Conservation (phyloP, 2,113 vertebrate species). For the human (Homo sapiens) region DNA sequence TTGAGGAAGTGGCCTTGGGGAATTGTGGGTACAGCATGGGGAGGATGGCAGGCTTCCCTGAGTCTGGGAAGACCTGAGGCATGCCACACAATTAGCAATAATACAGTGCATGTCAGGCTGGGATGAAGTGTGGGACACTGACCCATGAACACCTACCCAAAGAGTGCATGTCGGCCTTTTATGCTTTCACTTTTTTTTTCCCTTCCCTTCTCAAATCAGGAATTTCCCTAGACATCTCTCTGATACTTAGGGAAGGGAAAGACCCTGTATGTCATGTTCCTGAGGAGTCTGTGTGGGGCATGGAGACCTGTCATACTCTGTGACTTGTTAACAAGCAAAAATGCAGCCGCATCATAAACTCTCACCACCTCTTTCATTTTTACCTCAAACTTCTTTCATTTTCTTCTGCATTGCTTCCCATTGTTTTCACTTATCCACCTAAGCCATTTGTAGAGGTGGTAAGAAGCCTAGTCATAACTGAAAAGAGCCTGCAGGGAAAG, state of each 20-base stretch:
- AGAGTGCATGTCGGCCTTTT: background rate
- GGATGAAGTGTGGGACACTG: background rate
- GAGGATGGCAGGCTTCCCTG: background rate
- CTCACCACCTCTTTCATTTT: background rate
- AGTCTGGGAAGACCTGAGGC: background rate
- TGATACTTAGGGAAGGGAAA: background rate
- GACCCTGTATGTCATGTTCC: background rate
- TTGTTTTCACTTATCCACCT: background rate
- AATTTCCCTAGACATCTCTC: background rate
- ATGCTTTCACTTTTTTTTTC: background rate
- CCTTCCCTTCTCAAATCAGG: background rate
- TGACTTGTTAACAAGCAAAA: background rate
- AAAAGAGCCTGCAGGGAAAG: background rate
- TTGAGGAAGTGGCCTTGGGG: background rate
- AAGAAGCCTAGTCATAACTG: background rate
- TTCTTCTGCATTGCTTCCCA: background rate
- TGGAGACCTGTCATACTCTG: background rate
- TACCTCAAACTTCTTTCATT: background rate
- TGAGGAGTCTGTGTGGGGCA: background rate
- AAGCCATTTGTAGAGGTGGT: background rate
- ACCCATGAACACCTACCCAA: background rate
- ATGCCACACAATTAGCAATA: fast-evolving
- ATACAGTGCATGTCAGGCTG: background rate
- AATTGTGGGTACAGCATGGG: background rate
- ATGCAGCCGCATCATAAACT: background rate